These are phyloP conservation scores for Ameiurus melas DNA, from an alignment of 2,113 vertebrate genomes.

Conservation along the genomic window DNA sequence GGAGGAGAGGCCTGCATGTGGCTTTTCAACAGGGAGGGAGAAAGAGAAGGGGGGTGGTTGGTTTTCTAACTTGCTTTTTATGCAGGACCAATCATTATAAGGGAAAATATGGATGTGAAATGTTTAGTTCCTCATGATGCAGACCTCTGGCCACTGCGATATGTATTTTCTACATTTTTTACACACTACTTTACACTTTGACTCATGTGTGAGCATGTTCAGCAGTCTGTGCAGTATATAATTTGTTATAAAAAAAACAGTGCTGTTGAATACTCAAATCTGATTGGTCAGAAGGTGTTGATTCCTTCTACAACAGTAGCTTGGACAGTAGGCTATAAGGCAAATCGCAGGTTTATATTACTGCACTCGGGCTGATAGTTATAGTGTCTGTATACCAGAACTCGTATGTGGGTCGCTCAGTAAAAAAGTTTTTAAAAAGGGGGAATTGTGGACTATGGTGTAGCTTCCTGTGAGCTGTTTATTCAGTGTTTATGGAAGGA, in stretches of 20 bases:
- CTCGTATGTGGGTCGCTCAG: background rate
- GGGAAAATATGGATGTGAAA: background rate
- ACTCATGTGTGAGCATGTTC: too few species aligned
- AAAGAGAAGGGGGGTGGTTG: background rate
- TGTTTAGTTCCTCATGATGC: background rate
- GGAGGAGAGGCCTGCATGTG: conserved; percentile 47
- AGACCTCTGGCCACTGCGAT: background rate
- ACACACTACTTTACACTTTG: background rate
- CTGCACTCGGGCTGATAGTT: background rate
- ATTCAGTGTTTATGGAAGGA: background rate
- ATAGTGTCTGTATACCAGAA: background rate
- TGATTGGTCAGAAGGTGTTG: background rate
- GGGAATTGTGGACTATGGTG: background rate
- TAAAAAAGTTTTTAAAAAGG: background rate
- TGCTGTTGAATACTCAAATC: background rate
- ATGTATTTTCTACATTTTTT: background rate
- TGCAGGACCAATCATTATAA: conserved; percentile 10
- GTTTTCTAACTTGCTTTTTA: conserved; percentile 1
- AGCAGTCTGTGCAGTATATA: background rate
- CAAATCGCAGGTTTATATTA: background rate
- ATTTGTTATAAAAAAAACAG: background rate
- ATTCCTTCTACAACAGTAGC: background rate
- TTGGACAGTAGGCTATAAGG: background rate
- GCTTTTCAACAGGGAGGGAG: conserved; percentile 29
- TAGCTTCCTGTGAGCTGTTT: background rate